These are phyloP conservation scores for Thymelicus acteon DNA, from an alignment of 2,888 invertebrate species.

Conservation along the genomic window DNA sequence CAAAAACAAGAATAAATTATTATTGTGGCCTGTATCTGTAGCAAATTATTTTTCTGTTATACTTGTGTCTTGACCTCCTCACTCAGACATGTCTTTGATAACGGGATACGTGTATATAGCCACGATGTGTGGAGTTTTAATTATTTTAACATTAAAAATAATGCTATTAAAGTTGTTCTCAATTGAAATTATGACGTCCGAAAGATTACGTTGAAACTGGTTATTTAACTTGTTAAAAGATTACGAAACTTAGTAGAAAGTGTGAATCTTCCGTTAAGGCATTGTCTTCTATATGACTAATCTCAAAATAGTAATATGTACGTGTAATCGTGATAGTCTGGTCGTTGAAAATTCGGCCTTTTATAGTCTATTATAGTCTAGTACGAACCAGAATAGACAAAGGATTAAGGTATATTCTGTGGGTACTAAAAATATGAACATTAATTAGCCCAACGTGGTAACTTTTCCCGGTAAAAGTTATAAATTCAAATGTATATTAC, in stretches of 20 bases:
- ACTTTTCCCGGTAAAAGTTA: too few species aligned
- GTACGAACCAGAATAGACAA: neutral
- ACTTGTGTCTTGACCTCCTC: conserved; percentile 63
- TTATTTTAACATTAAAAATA: conserved; percentile 56
- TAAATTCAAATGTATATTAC: too few species aligned
- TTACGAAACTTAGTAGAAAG: conserved; percentile 24
- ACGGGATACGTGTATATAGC: conserved; percentile 45
- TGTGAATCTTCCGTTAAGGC: neutral
- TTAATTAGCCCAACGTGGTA: too few species aligned
- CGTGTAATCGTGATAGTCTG: neutral
- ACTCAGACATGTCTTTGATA: conserved; percentile 58
- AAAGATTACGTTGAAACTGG: conserved; percentile 1
- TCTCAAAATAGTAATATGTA: neutral
- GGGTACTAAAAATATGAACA: too few species aligned
- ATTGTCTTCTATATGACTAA: conserved; percentile 1
- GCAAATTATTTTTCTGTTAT: conserved; percentile 81
- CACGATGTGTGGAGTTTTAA: conserved; percentile 50
- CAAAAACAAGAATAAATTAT: conserved; percentile 67
- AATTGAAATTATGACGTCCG: conserved; percentile 10
- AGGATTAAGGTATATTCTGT: too few species aligned
- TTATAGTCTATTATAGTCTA: neutral
- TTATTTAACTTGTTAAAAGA: conserved; percentile 23
- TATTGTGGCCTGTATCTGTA: conserved; percentile 66
- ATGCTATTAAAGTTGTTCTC: conserved; percentile 33
- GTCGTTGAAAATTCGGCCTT: neutral